Percentiles rank a stretch among this genome's conserved stretches.
phyloP scores from a whole-genome alignment of 2,888 invertebrate genomes.

The Leucozona laternaria region DNA sequence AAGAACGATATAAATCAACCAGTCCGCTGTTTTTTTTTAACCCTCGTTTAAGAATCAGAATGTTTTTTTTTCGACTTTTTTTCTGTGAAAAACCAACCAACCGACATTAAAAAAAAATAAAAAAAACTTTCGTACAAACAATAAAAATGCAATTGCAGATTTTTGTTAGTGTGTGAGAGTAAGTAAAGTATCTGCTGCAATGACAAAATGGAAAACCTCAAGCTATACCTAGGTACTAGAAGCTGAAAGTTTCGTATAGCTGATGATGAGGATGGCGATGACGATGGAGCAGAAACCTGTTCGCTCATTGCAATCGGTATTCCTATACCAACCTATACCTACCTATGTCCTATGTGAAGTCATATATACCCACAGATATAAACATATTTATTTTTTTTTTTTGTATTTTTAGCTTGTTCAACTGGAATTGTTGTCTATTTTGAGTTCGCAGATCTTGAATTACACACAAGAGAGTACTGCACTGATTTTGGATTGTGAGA shows the following conservation, averaged over 20 bases:
- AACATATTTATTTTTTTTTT: not conserved
- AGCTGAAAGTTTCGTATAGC: constrained; percentile 1
- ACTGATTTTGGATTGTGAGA: constrained; percentile 21
- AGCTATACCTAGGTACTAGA: constrained; percentile 10
- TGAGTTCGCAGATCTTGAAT: constrained; percentile 22
- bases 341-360: constrained; percentile 3
- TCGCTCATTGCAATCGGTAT: constrained; percentile 32
- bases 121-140: constrained; percentile 30
- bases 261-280: constrained; percentile 12
- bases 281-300: constrained; percentile 48
- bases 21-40: constrained; percentile 28
- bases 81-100: constrained; percentile 60
- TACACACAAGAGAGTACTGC: constrained; percentile 41
- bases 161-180: constrained; percentile 21
- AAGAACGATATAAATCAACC: constrained; percentile 69
- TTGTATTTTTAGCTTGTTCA: constrained; percentile 5
- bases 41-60: constrained; percentile 22
- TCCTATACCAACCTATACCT: constrained; percentile 1
- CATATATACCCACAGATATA: not conserved
- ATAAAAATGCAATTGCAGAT: constrained; percentile 58
- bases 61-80: constrained; percentile 27
- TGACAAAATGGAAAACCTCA: constrained; percentile 69
- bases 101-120: constrained; percentile 32
- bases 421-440: constrained; percentile 43
- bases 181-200: constrained; percentile 26